A percentile compares a stretch with the other conserved stretches of the same genome.
Evolutionary conservation across 2,888 invertebrate species (phyloP).

Genomic region (Augochlorella aurata): DNA sequence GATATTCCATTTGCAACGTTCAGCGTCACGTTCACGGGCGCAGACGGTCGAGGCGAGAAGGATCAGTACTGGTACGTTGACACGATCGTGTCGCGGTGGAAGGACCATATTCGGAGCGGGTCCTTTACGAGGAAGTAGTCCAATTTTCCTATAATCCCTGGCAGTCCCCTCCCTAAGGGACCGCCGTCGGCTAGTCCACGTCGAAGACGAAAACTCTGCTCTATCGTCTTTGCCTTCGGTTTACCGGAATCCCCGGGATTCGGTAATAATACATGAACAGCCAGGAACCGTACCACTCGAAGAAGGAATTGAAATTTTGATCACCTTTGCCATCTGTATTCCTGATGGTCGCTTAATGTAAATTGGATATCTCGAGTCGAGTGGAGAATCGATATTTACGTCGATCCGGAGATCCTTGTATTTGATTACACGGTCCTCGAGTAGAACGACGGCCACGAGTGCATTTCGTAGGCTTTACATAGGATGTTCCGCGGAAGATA

Average conservation of each 20-base stretch:
- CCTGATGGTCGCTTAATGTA: slow-evolving; percentile 27
- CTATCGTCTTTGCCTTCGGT: slow-evolving; percentile 22
- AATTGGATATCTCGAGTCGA: not conserved
- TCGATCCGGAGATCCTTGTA: slow-evolving; percentile 3
- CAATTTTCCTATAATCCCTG: slow-evolving; percentile 72
- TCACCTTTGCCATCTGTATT: slow-evolving; percentile 27
- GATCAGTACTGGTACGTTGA: slow-evolving; percentile 46
- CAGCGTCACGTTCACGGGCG: slow-evolving; percentile 44
- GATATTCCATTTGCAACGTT: slow-evolving; percentile 64
- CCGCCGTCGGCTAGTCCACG: slow-evolving; percentile 5
- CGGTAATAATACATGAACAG: slow-evolving; percentile 50
- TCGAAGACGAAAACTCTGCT: slow-evolving; percentile 41
- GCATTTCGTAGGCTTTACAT: not conserved
- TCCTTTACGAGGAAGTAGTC: slow-evolving; percentile 64
- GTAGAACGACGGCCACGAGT: not conserved
- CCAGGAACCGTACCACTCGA: not conserved
- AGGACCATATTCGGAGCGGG: slow-evolving; percentile 57
- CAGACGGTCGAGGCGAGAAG: slow-evolving; percentile 28
- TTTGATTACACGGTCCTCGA: not conserved
- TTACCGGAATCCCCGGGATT: slow-evolving; percentile 24
- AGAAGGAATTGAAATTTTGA: slow-evolving; percentile 45
- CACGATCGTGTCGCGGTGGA: slow-evolving; percentile 48
- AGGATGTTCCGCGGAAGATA: not conserved
- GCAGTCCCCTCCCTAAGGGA: slow-evolving; percentile 48
- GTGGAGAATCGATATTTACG: not conserved